phyloP scores from a whole-genome alignment of 2,888 invertebrate genomes.

The Petrophora chlorosata region DNA sequence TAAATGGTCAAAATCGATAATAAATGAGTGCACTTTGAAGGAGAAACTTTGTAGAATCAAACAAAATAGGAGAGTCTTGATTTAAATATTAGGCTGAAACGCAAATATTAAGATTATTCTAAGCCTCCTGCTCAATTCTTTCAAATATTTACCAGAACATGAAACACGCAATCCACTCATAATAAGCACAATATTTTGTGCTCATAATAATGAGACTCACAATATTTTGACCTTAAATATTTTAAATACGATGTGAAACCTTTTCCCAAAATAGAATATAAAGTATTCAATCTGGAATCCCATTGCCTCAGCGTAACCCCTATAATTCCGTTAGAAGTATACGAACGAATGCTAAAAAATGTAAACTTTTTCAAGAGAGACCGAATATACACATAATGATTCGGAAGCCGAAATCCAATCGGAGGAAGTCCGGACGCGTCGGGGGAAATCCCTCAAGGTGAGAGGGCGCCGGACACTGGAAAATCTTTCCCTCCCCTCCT shows the following conservation, averaged over 20 bases:
- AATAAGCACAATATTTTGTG: too few species aligned
- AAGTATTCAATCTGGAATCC: conserved; percentile 49
- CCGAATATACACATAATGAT: conserved; percentile 74
- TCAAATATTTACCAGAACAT: too few species aligned
- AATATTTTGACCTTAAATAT: conserved; percentile 24
- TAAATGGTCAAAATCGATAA: too few species aligned
- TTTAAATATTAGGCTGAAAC: too few species aligned
- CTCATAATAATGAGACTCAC: too few species aligned
- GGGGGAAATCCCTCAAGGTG: conserved; percentile 77
- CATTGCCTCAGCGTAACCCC: conserved; percentile 42
- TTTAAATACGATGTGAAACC: conserved; percentile 30
- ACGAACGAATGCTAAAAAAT: conserved; percentile 47
- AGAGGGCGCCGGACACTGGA: conserved; percentile 77
- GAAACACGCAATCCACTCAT: too few species aligned
- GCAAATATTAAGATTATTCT: too few species aligned
- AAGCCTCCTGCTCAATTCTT: too few species aligned
- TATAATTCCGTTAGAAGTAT: conserved; percentile 41
- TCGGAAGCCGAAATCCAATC: conserved; percentile 77
- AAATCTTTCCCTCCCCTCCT: conserved; percentile 72
- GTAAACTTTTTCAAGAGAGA: conserved; percentile 62
- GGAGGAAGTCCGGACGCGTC: conserved; percentile 58
- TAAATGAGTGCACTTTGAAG: too few species aligned
- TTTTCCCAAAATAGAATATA: conserved; percentile 38
- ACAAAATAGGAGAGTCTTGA: too few species aligned
- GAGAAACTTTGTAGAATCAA: too few species aligned